These are phyloP conservation scores for Eurystomus glaucurus DNA, from an alignment of 2,797 vertebrate species.

Conservation along the genomic window DNA sequence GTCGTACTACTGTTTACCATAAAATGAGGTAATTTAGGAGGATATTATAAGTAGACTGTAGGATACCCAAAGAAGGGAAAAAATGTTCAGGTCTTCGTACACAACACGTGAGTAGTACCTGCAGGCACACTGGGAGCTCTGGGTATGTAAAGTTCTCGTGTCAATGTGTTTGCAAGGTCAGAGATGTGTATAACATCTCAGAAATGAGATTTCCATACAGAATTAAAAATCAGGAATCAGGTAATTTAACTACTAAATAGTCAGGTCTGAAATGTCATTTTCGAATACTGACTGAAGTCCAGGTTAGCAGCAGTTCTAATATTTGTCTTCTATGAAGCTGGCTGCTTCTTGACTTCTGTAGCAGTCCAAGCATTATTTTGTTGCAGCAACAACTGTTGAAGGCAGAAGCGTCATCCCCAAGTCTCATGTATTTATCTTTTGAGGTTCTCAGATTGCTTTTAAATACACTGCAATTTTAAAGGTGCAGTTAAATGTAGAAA, in stretches of 20 bases:
- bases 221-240: not conserved
- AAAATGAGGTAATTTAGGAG: not conserved
- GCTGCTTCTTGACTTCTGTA: not conserved
- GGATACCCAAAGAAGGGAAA: not conserved
- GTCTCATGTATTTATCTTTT: not conserved
- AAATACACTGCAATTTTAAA: not conserved
- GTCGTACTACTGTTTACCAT: not conserved
- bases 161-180: not conserved
- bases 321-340: not conserved
- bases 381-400: too few relatives aligned
- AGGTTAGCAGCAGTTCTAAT: not conserved
- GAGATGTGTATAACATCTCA: not conserved
- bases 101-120: rapidly evolving
- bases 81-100: not conserved
- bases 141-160: not conserved
- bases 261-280: not conserved
- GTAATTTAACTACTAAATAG: not conserved
- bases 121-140: not conserved
- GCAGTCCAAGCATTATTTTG: not conserved
- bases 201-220: not conserved
- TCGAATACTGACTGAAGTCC: not conserved
- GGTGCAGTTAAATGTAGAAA: not conserved
- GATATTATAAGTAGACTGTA: not conserved
- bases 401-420: not conserved
- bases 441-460: not conserved